phyloP scores from a whole-genome alignment of 2,888 invertebrate genomes.

The Bugulina stolonifera region DNA sequence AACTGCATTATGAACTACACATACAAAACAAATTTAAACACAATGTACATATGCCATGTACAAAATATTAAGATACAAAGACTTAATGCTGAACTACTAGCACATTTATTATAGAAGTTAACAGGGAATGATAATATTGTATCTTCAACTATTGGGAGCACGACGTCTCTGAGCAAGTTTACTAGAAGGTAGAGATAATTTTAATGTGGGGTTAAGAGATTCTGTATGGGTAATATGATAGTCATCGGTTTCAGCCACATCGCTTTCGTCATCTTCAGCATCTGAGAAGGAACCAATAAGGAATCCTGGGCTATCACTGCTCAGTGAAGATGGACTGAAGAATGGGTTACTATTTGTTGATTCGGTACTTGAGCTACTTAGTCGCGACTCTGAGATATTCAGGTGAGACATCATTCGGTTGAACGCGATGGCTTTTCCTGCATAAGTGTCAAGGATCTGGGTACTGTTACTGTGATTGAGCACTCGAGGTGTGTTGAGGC shows the following conservation, averaged over 20 bases:
- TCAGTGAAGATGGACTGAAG: background rate
- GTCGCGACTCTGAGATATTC: conserved; percentile 57
- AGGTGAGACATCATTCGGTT: conserved; percentile 86
- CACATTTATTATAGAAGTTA: background rate
- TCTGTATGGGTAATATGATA: background rate
- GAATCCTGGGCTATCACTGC: background rate
- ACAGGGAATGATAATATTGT: background rate
- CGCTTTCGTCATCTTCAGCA: background rate
- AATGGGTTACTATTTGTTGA: conserved; percentile 1
- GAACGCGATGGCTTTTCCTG: conserved; percentile 92
- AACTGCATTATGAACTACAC: too few relatives aligned
- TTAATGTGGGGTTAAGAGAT: background rate
- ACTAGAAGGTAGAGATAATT: background rate
- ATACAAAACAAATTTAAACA: too few relatives aligned
- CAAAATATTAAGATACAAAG: too few relatives aligned
- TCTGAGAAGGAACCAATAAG: conserved; percentile 14
- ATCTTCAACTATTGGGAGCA: background rate
- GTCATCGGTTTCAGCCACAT: background rate
- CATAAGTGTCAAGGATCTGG: conserved; percentile 86
- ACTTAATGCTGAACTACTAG: too few relatives aligned
- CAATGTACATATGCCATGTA: too few relatives aligned
- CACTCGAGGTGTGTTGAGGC: conserved; percentile 27
- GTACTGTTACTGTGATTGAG: conserved; percentile 80
- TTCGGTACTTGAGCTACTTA: background rate
- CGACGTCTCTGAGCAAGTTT: conserved; percentile 11